Evolutionary conservation across 1,140 invertebrate species (phyloP).

Genomic region (Pseudomyrmex dendroicus): DNA sequence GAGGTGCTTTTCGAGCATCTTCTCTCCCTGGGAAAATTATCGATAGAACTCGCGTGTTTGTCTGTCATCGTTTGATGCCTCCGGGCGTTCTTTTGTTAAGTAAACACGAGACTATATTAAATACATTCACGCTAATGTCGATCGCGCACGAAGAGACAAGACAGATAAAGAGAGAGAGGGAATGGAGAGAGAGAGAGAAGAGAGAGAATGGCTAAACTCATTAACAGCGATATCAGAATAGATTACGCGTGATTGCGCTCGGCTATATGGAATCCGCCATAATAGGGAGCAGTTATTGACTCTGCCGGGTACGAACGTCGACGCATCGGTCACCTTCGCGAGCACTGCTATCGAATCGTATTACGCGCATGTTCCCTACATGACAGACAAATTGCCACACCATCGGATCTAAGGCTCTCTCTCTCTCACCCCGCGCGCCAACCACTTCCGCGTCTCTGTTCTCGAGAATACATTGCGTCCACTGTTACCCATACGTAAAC

Average conservation of each 20-base stretch:
- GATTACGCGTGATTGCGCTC: constrained; percentile 29
- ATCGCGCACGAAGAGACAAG: background rate
- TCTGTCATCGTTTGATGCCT: background rate
- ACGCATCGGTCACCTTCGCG: constrained; percentile 63
- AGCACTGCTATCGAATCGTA: constrained; percentile 47
- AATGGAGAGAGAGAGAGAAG: background rate
- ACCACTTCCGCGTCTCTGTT: constrained; percentile 22
- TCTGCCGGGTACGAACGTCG: constrained; percentile 37
- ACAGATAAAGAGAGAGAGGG: background rate
- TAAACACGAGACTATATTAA: constrained; percentile 14
- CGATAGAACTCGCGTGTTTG: background rate
- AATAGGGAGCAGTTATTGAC: constrained; percentile 63
- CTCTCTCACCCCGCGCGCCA: too few species aligned
- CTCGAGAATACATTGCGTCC: constrained; percentile 24
- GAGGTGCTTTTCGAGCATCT: too few species aligned
- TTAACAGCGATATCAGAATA: constrained; percentile 26
- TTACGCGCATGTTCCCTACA: constrained; percentile 16
- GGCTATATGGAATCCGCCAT: constrained; percentile 27
- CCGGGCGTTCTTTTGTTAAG: background rate
- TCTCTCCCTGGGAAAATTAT: too few species aligned
- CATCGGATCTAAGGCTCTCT: constrained; percentile 32
- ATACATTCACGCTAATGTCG: background rate
- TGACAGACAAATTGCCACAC: constrained; percentile 59
- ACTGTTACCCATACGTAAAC: constrained; percentile 38
- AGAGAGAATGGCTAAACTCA: background rate